Base-by-base conservation (phyloP, 2,797 vertebrate species). In the Neoniphon sammara region DNA sequence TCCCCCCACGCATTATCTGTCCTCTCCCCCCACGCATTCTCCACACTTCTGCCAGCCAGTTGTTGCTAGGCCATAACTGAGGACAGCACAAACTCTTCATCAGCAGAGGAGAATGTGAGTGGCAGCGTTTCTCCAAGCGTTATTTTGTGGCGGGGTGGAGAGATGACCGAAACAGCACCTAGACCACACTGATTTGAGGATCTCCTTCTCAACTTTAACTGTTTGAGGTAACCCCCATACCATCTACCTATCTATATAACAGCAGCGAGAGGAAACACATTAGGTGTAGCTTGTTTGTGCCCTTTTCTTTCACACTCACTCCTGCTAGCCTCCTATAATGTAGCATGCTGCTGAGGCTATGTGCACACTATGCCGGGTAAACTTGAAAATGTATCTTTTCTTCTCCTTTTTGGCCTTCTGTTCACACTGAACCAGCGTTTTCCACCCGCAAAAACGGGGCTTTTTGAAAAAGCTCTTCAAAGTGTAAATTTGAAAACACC, bases 1-100 rank as follows among this genome's bases (percentile, higher is more conserved):
- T 83, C 53, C 60, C 64, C 72, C 44, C 44, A 70, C 72, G 72
- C 65, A 70, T 57, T 62, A n/a, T n/a, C 81, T 75, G 23, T 58
- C 23, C 47, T 56, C 71, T 83, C 53, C 60, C 64, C 72, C 44
- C 44, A 70, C 72, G 72, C 65, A 70, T 57, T 62, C 66, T 60
- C 68, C 30, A 36, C 46, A 47, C 61, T 56, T 46, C 15, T 46
- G 44, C 9, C n/a, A 47, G 36, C 74, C 67, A 54, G 70, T 73
- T 58, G 64, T 70, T 36, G 21, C 58, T 18, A 5, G 50, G 44
- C 47, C 44, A n/a, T 31, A 54, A 54, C 31, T 9, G 9, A 68
- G 42, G 65, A 47, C 20, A 18, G 23, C 4, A 12, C 0, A 15
- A 18, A 49, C 36, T 66, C 7, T 20, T 31, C 2, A 23, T 4